Evolutionary conservation across 2,888 invertebrate genomes (phyloP).

Genomic region (Urechis unicinctus): DNA sequence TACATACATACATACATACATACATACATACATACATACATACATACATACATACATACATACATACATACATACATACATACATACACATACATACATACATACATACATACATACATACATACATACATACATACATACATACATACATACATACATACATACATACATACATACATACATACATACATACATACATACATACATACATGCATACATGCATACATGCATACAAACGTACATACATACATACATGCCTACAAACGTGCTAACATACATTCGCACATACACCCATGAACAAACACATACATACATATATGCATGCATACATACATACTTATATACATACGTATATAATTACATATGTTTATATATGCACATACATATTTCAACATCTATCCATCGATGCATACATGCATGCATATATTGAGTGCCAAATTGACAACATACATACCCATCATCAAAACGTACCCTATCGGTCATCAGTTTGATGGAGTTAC

Average conservation of each 20-base stretch:
- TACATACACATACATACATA: background rate
- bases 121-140: slow-evolving; percentile 1
- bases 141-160: slow-evolving; percentile 1
- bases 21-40: slow-evolving; percentile 2
- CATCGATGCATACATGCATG: too few species aligned
- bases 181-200: slow-evolving; percentile 6
- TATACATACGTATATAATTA: too few species aligned
- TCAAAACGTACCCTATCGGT: too few species aligned
- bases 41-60: background rate
- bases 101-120: slow-evolving; percentile 1
- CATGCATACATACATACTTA: slow-evolving; percentile 1
- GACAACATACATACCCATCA: too few species aligned
- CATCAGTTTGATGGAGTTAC: too few species aligned
- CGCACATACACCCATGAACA: slow-evolving; percentile 1
- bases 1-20: slow-evolving; percentile 2
- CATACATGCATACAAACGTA: slow-evolving; percentile 2
- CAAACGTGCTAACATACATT: too few species aligned
- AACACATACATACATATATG: background rate
- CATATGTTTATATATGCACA: too few species aligned
- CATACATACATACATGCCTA: slow-evolving; percentile 2
- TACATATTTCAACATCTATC: too few species aligned
- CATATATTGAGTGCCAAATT: too few species aligned
- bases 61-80: background rate
- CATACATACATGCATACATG: slow-evolving; percentile 6
- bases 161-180: slow-evolving; percentile 3